A percentile compares a stretch with the other conserved stretches of the same genome.
These are phyloP conservation scores for Lonchura striata DNA, from an alignment of 2,113 vertebrate species.

Conservation along the genomic window DNA sequence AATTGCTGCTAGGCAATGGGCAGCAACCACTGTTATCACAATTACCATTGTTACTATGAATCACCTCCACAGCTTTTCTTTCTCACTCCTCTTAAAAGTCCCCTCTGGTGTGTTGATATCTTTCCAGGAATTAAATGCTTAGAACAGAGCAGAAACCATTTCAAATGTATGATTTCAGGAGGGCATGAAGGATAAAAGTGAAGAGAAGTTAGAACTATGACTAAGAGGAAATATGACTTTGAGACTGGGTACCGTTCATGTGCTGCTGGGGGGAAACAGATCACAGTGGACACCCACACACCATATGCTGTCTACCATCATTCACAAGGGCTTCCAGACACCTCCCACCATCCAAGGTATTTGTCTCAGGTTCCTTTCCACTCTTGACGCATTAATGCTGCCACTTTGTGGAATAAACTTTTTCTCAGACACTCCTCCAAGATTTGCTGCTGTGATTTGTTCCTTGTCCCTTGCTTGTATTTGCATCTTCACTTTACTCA, in stretches of 20 bases:
- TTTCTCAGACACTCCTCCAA: neutral
- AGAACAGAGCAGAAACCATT: neutral
- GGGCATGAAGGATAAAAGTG: neutral
- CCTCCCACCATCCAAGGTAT: constrained; percentile 19
- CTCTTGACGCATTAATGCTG: constrained; percentile 10
- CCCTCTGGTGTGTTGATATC: neutral
- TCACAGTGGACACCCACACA: constrained; percentile 14
- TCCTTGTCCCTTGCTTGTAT: constrained; percentile 18
- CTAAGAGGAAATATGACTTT: neutral
- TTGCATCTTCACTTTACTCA: neutral
- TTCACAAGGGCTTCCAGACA: constrained; percentile 32
- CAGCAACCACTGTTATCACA: neutral
- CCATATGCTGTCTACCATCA: constrained; percentile 56
- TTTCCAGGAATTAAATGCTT: constrained; percentile 23
- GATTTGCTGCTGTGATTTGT: neutral
- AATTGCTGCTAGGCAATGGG: neutral
- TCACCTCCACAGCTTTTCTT: neutral
- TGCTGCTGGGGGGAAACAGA: constrained; percentile 4
- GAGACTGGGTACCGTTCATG: neutral
- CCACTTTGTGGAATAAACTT: constrained; percentile 31
- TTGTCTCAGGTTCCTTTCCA: neutral
- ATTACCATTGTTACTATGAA: neutral
- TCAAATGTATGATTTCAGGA: neutral
- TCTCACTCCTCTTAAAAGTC: neutral
- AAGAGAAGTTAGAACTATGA: neutral